Conservation (phyloP, 2,888 invertebrate species). For the Synanthedon andrenaeformis region DNA sequence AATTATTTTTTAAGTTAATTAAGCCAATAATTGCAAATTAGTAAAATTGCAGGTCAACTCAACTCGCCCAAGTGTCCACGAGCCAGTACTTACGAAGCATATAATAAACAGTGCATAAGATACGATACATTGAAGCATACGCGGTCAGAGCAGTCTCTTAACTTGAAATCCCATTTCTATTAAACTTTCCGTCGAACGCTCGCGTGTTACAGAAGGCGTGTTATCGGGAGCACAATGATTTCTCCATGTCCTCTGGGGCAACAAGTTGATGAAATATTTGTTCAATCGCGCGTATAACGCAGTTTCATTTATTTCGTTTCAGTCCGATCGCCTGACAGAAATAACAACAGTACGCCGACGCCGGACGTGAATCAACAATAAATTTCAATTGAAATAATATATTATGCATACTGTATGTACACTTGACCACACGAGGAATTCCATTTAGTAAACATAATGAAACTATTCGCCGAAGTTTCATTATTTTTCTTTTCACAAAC, state of each 20-base stretch:
- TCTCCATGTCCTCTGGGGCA: conserved; percentile 47
- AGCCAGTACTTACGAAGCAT: no score
- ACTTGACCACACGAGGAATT: conserved; percentile 18
- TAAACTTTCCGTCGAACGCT: conserved; percentile 19
- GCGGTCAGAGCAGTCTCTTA: neutral
- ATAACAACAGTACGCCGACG: conserved; percentile 51
- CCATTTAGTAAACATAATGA: conserved; percentile 2
- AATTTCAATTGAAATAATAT: conserved; percentile 40
- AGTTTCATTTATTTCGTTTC: conserved; percentile 67
- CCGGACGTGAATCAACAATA: conserved; percentile 57
- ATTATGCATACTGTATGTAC: conserved; percentile 18
- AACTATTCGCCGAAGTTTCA: neutral
- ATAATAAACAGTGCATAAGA: no score
- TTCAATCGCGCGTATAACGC: conserved; percentile 62
- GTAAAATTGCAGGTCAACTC: no score
- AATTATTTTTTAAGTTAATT: no score
- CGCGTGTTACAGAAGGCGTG: conserved; percentile 13
- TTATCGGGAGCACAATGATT: conserved; percentile 42
- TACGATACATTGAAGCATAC: no score
- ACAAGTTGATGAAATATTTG: conserved; percentile 68
- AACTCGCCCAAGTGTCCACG: no score
- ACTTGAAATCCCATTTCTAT: conserved; percentile 27
- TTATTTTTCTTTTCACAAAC: no score
- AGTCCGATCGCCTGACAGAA: conserved; percentile 55
- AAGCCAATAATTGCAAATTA: no score